Evolutionary conservation across 2,797 vertebrate genomes (phyloP).

Genomic region (Enteromius mattozi): DNA sequence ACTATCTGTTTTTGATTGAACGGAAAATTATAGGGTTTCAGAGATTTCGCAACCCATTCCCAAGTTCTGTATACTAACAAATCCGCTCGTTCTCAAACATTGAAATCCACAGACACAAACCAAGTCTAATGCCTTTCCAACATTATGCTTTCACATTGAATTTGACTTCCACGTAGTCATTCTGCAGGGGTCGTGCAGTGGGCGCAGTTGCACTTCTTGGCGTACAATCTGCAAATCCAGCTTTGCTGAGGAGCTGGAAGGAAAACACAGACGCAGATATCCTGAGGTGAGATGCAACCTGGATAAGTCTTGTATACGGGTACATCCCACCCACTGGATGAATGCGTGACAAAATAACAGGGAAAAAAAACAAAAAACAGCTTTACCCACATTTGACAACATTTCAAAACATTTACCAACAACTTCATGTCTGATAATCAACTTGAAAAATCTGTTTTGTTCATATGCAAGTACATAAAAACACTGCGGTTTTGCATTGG

Average conservation of each 20-base stretch:
- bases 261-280: neutral
- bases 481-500: neutral
- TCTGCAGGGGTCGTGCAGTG: neutral
- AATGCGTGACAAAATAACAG: neutral
- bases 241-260: neutral
- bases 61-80: neutral
- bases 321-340: neutral
- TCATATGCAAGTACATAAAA: neutral
- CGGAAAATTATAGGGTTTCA: neutral
- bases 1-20: neutral
- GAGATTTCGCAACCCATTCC: slow-evolving; percentile 22
- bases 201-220: neutral
- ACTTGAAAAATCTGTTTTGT: neutral
- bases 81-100: neutral
- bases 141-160: neutral
- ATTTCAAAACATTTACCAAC: neutral
- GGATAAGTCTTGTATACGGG: neutral
- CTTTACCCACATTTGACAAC: neutral
- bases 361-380: neutral
- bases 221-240: neutral
- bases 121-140: neutral
- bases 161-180: neutral
- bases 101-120: neutral
- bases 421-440: neutral
- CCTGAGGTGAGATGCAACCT: neutral